A percentile compares a stretch with the other conserved stretches of the same genome.
Conservation (phyloP, 2,888 invertebrate species). For the Schrankia costaestrigalis region DNA sequence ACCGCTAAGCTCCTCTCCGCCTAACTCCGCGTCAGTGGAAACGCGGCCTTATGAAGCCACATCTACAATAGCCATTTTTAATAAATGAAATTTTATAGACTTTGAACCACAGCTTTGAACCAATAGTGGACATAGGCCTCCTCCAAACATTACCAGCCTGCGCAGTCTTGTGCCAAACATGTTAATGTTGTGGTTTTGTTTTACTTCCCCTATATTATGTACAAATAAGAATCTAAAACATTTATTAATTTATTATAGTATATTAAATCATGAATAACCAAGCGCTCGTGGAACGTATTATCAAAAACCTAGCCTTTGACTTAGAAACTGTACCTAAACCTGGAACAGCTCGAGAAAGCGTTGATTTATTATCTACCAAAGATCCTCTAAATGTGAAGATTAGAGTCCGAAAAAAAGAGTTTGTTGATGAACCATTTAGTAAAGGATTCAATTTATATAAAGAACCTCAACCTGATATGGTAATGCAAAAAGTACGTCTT, state of each 20-base stretch:
- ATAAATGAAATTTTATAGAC: no score
- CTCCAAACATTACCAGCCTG: no score
- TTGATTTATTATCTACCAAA: slow-evolving; percentile 27
- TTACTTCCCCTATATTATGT: no score
- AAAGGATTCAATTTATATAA: slow-evolving; percentile 30
- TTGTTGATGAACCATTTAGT: background rate
- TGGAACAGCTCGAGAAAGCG: slow-evolving; percentile 20
- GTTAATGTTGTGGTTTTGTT: no score
- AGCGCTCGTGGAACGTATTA: slow-evolving; percentile 41
- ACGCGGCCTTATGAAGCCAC: no score
- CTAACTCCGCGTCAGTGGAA: no score
- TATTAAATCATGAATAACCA: slow-evolving; percentile 39
- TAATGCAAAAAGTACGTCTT: slow-evolving; percentile 43
- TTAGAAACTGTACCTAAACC: slow-evolving; percentile 54
- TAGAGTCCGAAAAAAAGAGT: slow-evolving; percentile 54
- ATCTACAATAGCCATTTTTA: no score
- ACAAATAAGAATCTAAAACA: no score
- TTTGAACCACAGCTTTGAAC: no score
- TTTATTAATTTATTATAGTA: slow-evolving; percentile 6
- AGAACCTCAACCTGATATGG: slow-evolving; percentile 16
- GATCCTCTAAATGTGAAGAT: slow-evolving; percentile 61
- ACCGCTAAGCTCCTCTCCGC: no score
- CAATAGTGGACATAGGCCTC: no score
- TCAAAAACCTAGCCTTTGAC: slow-evolving; percentile 55
- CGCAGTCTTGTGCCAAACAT: no score